Evolutionary conservation across 1,140 invertebrate genomes (phyloP).

Genomic region (Dendrolimus kikuchii): DNA sequence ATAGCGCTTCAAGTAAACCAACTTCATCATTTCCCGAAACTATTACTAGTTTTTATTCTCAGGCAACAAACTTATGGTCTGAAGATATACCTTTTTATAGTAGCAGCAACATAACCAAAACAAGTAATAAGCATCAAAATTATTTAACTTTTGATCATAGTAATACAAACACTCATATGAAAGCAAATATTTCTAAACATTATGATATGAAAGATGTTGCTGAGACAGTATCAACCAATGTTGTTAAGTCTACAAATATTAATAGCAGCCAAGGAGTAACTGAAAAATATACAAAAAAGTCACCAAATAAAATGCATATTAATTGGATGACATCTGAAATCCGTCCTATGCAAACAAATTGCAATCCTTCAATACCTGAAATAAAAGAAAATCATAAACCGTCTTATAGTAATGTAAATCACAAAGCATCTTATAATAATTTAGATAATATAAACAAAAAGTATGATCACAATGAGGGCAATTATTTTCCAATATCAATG

Average conservation of each 20-base stretch:
- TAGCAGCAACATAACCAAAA: slow-evolving; percentile 41
- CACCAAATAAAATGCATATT: slow-evolving; percentile 62
- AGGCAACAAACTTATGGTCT: slow-evolving; percentile 54
- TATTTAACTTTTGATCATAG: slow-evolving; percentile 37
- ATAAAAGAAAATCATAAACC: slow-evolving; percentile 45
- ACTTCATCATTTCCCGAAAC: slow-evolving; percentile 44
- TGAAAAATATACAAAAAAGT: slow-evolving; percentile 62
- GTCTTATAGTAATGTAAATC: slow-evolving; percentile 36
- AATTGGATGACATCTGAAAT: slow-evolving; percentile 68
- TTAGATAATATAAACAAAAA: slow-evolving; percentile 39
- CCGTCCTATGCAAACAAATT: slow-evolving; percentile 50
- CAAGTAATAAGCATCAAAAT: slow-evolving; percentile 45
- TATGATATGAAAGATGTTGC: slow-evolving; percentile 39
- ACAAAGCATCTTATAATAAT: slow-evolving; percentile 41
- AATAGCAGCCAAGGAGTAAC: slow-evolving; percentile 25
- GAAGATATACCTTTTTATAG: slow-evolving; percentile 56
- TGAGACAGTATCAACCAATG: slow-evolving; percentile 15
- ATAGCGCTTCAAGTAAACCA: slow-evolving; percentile 33
- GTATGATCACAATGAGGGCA: slow-evolving; percentile 40
- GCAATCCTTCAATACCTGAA: slow-evolving; percentile 29
- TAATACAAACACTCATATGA: slow-evolving; percentile 31
- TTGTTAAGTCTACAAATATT: slow-evolving; percentile 24
- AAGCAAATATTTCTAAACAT: slow-evolving; percentile 31
- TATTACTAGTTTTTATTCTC: slow-evolving; percentile 57
- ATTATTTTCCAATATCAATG: slow-evolving; percentile 61